Evolutionary conservation across 2,113 vertebrate genomes (phyloP).

Genomic region (Lasiurus borealis): DNA sequence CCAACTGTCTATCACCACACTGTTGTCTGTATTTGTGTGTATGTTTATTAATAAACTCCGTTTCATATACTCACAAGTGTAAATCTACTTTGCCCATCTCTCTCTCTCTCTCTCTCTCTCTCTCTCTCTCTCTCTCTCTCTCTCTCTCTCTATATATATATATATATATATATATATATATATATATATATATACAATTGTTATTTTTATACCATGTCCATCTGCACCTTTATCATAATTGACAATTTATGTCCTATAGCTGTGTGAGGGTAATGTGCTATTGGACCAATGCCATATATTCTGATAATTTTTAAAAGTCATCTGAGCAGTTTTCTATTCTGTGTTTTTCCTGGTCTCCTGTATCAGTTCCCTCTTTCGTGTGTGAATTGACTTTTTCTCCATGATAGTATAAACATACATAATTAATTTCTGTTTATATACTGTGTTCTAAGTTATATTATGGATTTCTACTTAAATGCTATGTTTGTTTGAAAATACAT

Average conservation of each 20-base stretch:
- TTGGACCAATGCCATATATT: background rate
- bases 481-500: slow-evolving; percentile 19
- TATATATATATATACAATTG: background rate
- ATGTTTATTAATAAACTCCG: background rate
- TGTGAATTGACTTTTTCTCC: background rate
- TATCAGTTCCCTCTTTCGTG: background rate
- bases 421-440: slow-evolving; percentile 24
- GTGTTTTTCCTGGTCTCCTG: background rate
- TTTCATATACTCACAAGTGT: too few species aligned
- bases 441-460: slow-evolving; percentile 24
- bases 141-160: too few species aligned
- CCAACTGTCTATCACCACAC: background rate
- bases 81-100: too few species aligned
- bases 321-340: slow-evolving; percentile 7
- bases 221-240: background rate
- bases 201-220: background rate
- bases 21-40: background rate
- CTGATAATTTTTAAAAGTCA: background rate
- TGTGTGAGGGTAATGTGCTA: background rate
- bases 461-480: slow-evolving; percentile 11
- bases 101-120: too few species aligned
- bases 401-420: background rate
- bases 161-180: too few species aligned
- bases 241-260: background rate
- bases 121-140: too few species aligned